Percentiles rank a stretch among this genome's conserved stretches.
Evolutionary conservation across 1,140 invertebrate genomes (phyloP).

Genomic region (Pseudomyrmex gracilis): DNA sequence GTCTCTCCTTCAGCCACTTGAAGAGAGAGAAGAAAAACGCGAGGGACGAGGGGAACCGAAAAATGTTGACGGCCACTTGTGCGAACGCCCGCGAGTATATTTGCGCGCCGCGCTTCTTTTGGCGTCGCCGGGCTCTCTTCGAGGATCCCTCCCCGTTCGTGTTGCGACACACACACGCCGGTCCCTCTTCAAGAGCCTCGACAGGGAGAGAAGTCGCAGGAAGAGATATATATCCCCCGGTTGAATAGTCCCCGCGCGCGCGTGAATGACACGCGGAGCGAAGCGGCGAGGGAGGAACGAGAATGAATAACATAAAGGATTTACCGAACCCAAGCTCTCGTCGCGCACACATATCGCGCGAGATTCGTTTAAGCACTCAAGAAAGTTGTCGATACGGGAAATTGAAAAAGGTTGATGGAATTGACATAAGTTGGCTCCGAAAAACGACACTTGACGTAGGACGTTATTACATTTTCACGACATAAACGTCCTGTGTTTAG

Average conservation of each 20-base stretch:
- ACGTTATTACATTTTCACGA: background rate
- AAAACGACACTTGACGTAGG: background rate
- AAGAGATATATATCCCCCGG: constrained; percentile 2
- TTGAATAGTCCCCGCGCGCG: background rate
- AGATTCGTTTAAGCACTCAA: background rate
- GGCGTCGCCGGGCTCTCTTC: constrained; percentile 9
- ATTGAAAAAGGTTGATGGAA: background rate
- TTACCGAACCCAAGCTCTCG: background rate
- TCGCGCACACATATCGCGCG: background rate
- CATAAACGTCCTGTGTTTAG: no score
- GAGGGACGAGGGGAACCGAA: background rate
- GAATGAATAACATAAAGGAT: constrained; percentile 2
- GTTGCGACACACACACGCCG: background rate
- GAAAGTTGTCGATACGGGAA: background rate
- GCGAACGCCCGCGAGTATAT: constrained; percentile 51
- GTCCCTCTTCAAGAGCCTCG: constrained; percentile 10
- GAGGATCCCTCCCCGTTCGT: constrained; percentile 9
- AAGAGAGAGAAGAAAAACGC: background rate
- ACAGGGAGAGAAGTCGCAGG: background rate
- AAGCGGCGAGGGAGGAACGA: background rate
- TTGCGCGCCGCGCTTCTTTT: constrained; percentile 28
- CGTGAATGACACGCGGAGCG: background rate
- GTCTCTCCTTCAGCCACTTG: constrained; percentile 13
- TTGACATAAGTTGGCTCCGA: background rate
- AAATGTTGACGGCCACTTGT: constrained; percentile 53